These are phyloP conservation scores for Pantala flavescens DNA, from an alignment of 1,140 invertebrate genomes.

Conservation along the genomic window DNA sequence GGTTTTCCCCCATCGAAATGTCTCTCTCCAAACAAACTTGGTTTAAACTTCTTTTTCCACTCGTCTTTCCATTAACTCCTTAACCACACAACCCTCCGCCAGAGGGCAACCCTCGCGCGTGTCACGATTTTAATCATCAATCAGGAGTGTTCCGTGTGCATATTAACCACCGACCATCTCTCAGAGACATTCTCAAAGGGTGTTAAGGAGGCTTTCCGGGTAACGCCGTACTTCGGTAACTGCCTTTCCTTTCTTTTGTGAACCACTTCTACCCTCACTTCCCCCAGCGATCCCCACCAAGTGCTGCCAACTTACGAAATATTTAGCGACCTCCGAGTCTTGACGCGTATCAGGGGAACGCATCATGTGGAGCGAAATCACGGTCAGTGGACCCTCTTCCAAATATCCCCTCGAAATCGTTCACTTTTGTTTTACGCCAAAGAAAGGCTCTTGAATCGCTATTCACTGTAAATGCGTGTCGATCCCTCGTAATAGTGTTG, in stretches of 20 bases:
- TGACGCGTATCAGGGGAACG: no score
- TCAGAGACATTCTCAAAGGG: not conserved
- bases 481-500: no score
- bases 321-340: no score
- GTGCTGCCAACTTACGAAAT: no score
- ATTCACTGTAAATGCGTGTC: no score
- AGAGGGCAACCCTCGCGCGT: not conserved
- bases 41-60: not conserved
- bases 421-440: no score
- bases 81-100: not conserved
- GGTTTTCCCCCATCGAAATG: no score
- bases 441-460: no score
- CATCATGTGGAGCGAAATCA: no score
- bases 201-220: conserved; percentile 3
- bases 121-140: not conserved
- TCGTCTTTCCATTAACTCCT: not conserved
- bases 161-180: not conserved
- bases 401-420: no score
- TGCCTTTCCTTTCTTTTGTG: not conserved
- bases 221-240: not conserved
- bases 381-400: no score
- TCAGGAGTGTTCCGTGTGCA: not conserved
- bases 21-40: no score
- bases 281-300: not conserved
- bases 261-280: not conserved